Percentiles rank a stretch among this genome's conserved stretches.
Evolutionary conservation across 1,140 invertebrate species (phyloP).

Genomic region (Drosophila mauritiana): DNA sequence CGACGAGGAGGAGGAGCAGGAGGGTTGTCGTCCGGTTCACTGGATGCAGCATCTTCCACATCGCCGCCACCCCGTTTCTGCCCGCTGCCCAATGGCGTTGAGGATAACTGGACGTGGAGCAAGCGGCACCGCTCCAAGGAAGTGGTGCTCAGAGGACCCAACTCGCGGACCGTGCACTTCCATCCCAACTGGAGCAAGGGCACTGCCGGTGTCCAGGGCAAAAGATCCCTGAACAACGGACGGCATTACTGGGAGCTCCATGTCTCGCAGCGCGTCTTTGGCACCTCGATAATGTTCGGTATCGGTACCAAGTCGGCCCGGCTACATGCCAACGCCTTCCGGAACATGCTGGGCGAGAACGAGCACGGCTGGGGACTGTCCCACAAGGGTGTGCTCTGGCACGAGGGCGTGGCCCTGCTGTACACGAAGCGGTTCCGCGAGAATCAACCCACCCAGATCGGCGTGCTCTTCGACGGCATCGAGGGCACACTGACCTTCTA

Average conservation of each 20-base stretch:
- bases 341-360: slow-evolving; percentile 90
- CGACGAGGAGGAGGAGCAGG: slow-evolving; percentile 10
- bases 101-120: slow-evolving; percentile 89
- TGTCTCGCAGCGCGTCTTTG: slow-evolving; percentile 89
- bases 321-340: slow-evolving; percentile 88
- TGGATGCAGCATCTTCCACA: neutral
- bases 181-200: slow-evolving; percentile 92
- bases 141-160: slow-evolving; percentile 86
- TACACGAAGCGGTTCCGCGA: slow-evolving; percentile 90
- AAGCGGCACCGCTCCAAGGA: slow-evolving; percentile 87
- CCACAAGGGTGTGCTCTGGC: slow-evolving; percentile 90
- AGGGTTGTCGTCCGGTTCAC: neutral
- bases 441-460: slow-evolving; percentile 88
- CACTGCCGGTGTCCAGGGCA: slow-evolving; percentile 89
- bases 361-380: slow-evolving; percentile 90
- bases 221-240: slow-evolving; percentile 87
- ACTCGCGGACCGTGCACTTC: slow-evolving; percentile 87
- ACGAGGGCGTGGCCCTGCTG: slow-evolving; percentile 87
- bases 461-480: slow-evolving; percentile 89
- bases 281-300: slow-evolving; percentile 92
- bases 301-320: slow-evolving; percentile 88
- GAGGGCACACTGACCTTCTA: slow-evolving; percentile 90
- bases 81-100: slow-evolving; percentile 83
- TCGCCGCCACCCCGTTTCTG: slow-evolving; percentile 17
- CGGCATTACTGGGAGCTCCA: slow-evolving; percentile 90